Conservation (phyloP, 2,113 vertebrate species). For the Cryptomyrus ogoouensis region DNA sequence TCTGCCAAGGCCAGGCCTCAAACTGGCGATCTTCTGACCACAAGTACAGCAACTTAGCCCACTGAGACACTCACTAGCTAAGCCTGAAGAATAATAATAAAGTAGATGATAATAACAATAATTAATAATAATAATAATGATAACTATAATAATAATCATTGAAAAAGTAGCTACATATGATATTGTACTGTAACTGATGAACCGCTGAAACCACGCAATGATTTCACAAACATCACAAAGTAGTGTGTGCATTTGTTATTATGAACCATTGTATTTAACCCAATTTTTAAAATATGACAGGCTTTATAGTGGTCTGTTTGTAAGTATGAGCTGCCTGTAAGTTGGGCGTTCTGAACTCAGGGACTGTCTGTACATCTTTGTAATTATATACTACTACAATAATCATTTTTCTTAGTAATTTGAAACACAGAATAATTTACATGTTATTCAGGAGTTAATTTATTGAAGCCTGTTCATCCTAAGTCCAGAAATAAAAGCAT, state of each 20-base stretch:
- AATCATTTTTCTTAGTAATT: not conserved
- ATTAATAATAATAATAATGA: too few relatives aligned
- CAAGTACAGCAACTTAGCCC: too few relatives aligned
- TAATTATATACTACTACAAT: not conserved
- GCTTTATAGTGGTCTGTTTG: not conserved
- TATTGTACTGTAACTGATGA: not conserved
- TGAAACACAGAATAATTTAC: not conserved
- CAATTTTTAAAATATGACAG: not conserved
- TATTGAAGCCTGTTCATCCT: too few relatives aligned
- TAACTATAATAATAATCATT: not conserved
- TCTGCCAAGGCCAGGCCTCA: too few relatives aligned
- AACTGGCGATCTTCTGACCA: too few relatives aligned
- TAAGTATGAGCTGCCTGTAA: not conserved
- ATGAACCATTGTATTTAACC: not conserved
- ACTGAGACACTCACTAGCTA: not conserved
- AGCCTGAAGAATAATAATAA: not conserved
- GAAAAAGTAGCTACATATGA: not conserved
- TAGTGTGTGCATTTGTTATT: not conserved
- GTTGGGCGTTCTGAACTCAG: not conserved
- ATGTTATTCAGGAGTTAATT: not conserved
- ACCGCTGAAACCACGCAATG: too few relatives aligned
- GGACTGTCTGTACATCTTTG: not conserved
- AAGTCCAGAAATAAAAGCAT: not conserved
- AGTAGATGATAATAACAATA: not conserved
- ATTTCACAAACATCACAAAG: not conserved